These are phyloP conservation scores for Tortricodes alternella DNA, from an alignment of 2,888 invertebrate genomes.

Conservation along the genomic window DNA sequence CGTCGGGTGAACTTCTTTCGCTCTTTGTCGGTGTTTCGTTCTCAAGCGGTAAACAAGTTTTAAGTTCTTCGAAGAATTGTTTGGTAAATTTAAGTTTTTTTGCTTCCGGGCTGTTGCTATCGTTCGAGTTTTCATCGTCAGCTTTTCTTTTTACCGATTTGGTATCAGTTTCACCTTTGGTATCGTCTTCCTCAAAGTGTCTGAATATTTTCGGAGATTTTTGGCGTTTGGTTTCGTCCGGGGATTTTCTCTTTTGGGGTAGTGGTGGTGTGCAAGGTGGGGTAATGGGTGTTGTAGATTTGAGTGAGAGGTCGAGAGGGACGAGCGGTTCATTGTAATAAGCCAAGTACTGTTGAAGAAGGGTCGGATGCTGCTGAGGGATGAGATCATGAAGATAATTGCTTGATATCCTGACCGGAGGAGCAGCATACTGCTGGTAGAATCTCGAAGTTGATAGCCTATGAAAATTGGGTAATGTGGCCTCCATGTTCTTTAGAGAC, in stretches of 20 bases:
- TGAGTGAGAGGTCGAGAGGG: slow-evolving; percentile 90
- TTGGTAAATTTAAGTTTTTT: slow-evolving; percentile 75
- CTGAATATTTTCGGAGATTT: slow-evolving; percentile 71
- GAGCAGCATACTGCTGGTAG: slow-evolving; percentile 72
- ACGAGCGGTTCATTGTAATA: slow-evolving; percentile 84
- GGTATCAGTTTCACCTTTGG: slow-evolving; percentile 54
- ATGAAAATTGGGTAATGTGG: slow-evolving; percentile 71
- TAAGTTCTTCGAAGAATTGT: slow-evolving; percentile 72
- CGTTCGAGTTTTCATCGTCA: slow-evolving; percentile 67
- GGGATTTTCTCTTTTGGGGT: slow-evolving; percentile 74
- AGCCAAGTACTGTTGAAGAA: slow-evolving; percentile 80
- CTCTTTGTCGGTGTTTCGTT: slow-evolving; percentile 65
- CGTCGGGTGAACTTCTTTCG: slow-evolving; percentile 69
- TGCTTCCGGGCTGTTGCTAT: slow-evolving; percentile 71
- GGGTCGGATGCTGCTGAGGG: slow-evolving; percentile 71
- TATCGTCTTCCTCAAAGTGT: slow-evolving; percentile 64
- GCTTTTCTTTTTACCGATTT: slow-evolving; percentile 54
- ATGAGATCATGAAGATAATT: slow-evolving; percentile 72
- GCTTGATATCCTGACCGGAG: slow-evolving; percentile 64
- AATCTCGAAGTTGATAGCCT: slow-evolving; percentile 66
- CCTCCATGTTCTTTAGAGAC: slow-evolving; percentile 60
- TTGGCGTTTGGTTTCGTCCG: slow-evolving; percentile 59
- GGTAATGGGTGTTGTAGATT: slow-evolving; percentile 87
- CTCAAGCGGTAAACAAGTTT: slow-evolving; percentile 65
- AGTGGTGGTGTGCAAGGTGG: slow-evolving; percentile 91